These are phyloP conservation scores for Andricus grossulariae DNA, from an alignment of 1,140 invertebrate species.

Conservation along the genomic window DNA sequence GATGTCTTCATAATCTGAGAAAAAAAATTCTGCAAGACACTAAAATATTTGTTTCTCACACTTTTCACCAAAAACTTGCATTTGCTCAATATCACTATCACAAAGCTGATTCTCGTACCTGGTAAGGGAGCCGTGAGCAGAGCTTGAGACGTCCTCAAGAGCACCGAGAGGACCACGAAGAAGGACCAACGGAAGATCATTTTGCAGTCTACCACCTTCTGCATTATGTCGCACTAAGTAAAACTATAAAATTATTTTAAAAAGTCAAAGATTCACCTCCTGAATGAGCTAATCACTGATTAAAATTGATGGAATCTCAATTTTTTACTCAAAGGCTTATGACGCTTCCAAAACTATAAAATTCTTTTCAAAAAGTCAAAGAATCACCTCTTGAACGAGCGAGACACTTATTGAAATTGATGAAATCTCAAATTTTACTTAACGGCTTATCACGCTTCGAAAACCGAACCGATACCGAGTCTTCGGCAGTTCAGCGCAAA, in stretches of 20 bases:
- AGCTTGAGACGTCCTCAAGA: constrained; percentile 52
- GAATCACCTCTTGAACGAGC: not conserved
- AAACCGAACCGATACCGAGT: not conserved
- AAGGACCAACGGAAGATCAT: constrained; percentile 59
- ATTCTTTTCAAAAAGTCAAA: not conserved
- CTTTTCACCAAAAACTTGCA: not conserved
- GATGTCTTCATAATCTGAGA: too few relatives aligned
- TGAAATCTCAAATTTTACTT: not conserved
- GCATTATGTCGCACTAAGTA: not conserved
- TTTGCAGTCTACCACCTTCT: not conserved
- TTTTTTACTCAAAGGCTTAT: not conserved
- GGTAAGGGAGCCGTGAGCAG: constrained; percentile 53
- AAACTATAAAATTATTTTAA: not conserved
- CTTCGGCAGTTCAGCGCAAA: not conserved
- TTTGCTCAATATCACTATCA: not conserved
- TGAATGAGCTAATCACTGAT: not conserved
- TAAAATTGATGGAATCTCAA: not conserved
- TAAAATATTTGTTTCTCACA: not conserved
- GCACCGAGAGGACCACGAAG: constrained; percentile 52
- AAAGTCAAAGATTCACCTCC: not conserved
- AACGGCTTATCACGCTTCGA: not conserved
- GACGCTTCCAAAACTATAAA: not conserved
- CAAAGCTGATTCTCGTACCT: constrained; percentile 49
- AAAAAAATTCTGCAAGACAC: too few relatives aligned
- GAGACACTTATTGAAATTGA: not conserved